These are phyloP conservation scores for Schlechtendalia chinensis DNA, from an alignment of 1,140 invertebrate species.

Conservation along the genomic window DNA sequence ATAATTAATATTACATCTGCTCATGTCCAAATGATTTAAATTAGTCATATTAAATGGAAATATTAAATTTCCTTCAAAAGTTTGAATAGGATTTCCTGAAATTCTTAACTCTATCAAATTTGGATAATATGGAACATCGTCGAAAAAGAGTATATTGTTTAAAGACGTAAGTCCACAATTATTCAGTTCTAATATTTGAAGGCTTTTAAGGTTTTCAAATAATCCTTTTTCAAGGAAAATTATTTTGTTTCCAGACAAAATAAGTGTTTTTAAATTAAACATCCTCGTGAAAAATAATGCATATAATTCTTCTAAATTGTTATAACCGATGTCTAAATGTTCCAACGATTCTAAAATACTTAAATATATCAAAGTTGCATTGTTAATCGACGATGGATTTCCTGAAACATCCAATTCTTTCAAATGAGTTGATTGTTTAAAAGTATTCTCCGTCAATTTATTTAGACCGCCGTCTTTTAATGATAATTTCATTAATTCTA, in stretches of 20 bases:
- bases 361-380: no score
- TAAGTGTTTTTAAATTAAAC: conserved; percentile 65
- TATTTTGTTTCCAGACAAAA: conserved; percentile 68
- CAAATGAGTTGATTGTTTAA: conserved; percentile 56
- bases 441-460: conserved; percentile 63
- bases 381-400: no score
- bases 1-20: conserved; percentile 64
- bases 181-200: conserved; percentile 68
- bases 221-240: conserved; percentile 66
- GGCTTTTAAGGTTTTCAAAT: conserved; percentile 66
- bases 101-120: conserved; percentile 68
- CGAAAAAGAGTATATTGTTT: conserved; percentile 68
- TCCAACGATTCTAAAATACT: conserved; percentile 63
- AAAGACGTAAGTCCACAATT: conserved; percentile 66
- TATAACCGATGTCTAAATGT: conserved; percentile 72
- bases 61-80: conserved; percentile 59
- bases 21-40: conserved; percentile 65
- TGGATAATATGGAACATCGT: conserved; percentile 63
- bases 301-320: conserved; percentile 66
- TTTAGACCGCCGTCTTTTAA: conserved; percentile 67
- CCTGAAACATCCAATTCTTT: no score
- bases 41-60: conserved; percentile 66
- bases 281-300: conserved; percentile 68
- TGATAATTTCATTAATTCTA: conserved; percentile 66
- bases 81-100: conserved; percentile 66